Evolutionary conservation across 2,113 vertebrate species (phyloP), one percentile per base, ranked within the genome.

Genomic region (Tor tambroides): DNA sequence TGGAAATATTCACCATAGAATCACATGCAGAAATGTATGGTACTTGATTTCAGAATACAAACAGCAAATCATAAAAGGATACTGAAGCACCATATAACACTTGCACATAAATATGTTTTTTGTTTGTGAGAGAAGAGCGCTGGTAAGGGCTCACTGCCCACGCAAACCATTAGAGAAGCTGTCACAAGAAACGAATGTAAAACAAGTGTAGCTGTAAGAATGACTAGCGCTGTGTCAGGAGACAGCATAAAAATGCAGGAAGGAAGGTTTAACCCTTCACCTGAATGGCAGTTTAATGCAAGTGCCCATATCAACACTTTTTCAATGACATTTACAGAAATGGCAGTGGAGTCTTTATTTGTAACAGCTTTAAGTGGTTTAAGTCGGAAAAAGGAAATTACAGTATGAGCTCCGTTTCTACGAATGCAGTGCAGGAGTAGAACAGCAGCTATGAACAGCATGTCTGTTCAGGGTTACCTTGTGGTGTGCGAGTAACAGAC

Each of bases 401-500:
- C 79, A 46, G 38, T 43, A 28, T 12, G 2, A 82, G 26, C 63
- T 28, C 19, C 1, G 11, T 32, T 83, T 80, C 79, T 19, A 26
- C 15, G 5, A 56, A 51, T 10, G 19, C 56, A 61, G 5, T 4
- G n/a, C 69, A 56, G 56, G 19, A 67, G 32, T 30, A 51, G 32
- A n/a, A 19, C 15, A 7, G 69, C 38, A n/a, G 19, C 56, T 38
- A 35, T 8, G 43, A 14, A 15, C 28, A 81, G 79, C 2, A 26
- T 51, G 85, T 19, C 28, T 76, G 65, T 49, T 63, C 59, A 85
- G 43, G 15, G 32, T 92, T 93, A 99, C 98, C 97, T 97, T 97
- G 28, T 91, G 95, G 93, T 99, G 97, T 1, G 97, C 96, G 0
- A 99, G 86, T 59, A 99, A 95, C 77, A 99, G 93, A 84, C 98